These are phyloP conservation scores for Plecturocebus donacophilus DNA, from an alignment of 2,113 vertebrate genomes.

Conservation along the genomic window DNA sequence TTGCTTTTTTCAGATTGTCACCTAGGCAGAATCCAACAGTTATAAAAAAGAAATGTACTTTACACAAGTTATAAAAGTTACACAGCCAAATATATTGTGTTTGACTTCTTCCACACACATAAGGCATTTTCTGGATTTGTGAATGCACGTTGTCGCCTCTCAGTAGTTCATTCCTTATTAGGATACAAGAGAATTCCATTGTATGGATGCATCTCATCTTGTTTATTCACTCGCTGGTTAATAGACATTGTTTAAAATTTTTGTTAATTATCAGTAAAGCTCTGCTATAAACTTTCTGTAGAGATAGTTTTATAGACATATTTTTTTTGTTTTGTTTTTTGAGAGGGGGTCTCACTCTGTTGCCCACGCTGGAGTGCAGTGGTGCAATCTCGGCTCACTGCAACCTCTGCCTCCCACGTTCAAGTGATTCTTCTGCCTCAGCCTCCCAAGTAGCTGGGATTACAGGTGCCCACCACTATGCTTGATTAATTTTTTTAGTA, in stretches of 20 bases:
- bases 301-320: neutral
- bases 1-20: neutral
- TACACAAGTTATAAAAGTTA: neutral
- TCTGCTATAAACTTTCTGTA: neutral
- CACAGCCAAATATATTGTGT: neutral
- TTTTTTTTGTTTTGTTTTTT: too few species aligned
- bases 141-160: neutral
- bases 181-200: neutral
- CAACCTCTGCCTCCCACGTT: too few species aligned
- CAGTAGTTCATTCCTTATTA: neutral
- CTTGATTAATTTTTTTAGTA: too few species aligned
- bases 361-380: too few species aligned
- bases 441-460: too few species aligned
- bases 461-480: too few species aligned
- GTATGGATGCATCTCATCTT: neutral
- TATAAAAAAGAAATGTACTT: neutral
- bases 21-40: neutral
- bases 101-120: neutral
- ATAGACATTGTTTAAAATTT: slow-evolving; percentile 3
- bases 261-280: slow-evolving; percentile 27
- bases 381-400: too few species aligned
- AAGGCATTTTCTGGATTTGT: neutral
- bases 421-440: too few species aligned
- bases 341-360: too few species aligned
- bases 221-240: neutral